A percentile compares a stretch with the other conserved stretches of the same genome.
Evolutionary conservation across 2,113 vertebrate species (phyloP).

Genomic region (Rhinopithecus roxellana): DNA sequence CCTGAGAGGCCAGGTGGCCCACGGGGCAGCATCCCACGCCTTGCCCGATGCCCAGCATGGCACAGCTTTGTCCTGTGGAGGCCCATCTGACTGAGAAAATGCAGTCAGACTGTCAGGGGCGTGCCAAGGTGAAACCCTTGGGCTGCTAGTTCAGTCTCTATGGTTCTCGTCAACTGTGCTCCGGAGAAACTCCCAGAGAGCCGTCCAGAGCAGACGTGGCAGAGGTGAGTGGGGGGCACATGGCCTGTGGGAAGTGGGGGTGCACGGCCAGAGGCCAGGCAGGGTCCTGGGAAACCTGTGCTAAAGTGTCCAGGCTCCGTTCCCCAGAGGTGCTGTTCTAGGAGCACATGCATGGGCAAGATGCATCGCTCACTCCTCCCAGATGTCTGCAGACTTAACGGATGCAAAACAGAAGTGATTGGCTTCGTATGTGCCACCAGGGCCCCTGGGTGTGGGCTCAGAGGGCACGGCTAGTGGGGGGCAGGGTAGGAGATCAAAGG

Average conservation of each 20-base stretch:
- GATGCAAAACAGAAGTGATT: not conserved
- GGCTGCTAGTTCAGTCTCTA: not conserved
- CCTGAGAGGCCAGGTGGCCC: not conserved
- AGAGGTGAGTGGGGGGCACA: not conserved
- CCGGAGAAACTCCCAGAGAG: not conserved
- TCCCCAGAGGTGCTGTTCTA: not conserved
- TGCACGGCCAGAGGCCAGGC: not conserved
- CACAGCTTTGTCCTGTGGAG: not conserved
- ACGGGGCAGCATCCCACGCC: rapidly evolving
- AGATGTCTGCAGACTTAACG: not conserved
- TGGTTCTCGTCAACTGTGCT: not conserved
- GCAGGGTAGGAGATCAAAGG: not conserved
- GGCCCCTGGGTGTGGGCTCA: not conserved
- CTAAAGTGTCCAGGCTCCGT: not conserved
- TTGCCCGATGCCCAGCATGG: not conserved
- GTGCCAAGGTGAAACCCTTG: not conserved
- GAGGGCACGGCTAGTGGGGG: not conserved
- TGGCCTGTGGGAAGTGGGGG: not conserved
- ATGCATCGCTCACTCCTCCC: not conserved
- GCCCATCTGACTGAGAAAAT: not conserved
- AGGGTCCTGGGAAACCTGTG: not conserved
- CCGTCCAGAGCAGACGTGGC: not conserved
- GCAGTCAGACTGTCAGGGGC: not conserved
- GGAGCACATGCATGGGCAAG: not conserved
- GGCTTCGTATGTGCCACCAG: not conserved